Percentiles rank a stretch among this genome's conserved stretches.
These are phyloP conservation scores for Morpho helenor DNA, from an alignment of 2,888 invertebrate species.

Conservation along the genomic window DNA sequence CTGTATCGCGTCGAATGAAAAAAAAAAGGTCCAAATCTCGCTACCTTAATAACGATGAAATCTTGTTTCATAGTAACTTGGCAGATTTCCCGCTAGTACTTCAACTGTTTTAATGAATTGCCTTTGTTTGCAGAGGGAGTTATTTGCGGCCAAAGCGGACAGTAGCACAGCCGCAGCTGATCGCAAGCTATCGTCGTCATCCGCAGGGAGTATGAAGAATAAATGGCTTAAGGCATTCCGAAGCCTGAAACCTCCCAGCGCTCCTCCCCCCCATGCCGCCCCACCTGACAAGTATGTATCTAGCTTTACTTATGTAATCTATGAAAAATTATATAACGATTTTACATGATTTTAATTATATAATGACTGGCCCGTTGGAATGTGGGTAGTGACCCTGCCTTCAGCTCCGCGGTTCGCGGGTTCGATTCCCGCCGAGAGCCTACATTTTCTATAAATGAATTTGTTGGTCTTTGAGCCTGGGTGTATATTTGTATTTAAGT, in stretches of 20 bases:
- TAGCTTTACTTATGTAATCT: neutral
- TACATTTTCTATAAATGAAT: no score
- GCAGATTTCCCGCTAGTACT: conserved; percentile 15
- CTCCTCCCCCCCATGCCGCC: conserved; percentile 69
- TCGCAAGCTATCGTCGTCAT: conserved; percentile 91
- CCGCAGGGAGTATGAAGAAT: conserved; percentile 94
- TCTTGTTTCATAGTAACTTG: conserved; percentile 13
- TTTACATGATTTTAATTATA: neutral
- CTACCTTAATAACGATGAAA: conserved; percentile 12
- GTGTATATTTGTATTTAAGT: no score
- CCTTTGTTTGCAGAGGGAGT: conserved; percentile 85
- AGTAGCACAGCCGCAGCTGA: conserved; percentile 84
- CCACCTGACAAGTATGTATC: conserved; percentile 67
- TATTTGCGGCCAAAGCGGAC: conserved; percentile 88
- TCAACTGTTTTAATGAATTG: conserved; percentile 9
- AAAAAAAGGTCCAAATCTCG: conserved; percentile 6
- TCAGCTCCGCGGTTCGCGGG: no score
- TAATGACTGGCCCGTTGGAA: no score
- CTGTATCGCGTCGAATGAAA: conserved; percentile 6
- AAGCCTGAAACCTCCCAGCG: conserved; percentile 91
- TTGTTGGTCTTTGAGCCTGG: no score
- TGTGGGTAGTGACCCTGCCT: no score
- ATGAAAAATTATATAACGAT: neutral
- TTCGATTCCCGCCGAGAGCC: no score
- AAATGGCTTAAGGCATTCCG: conserved; percentile 99